phyloP scores from a whole-genome alignment of 2,888 invertebrate species.

The Morpho helenor region DNA sequence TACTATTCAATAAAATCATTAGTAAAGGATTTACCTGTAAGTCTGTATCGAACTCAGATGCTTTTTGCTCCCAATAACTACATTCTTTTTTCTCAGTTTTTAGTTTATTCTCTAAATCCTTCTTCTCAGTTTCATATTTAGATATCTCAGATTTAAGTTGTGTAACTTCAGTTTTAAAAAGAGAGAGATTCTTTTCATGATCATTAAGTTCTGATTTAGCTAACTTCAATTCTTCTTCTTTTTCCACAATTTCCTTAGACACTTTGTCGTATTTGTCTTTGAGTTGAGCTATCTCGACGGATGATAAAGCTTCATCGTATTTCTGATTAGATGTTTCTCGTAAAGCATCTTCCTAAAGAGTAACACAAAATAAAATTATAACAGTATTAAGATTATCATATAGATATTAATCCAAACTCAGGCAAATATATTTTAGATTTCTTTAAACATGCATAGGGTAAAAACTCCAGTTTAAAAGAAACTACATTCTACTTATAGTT shows the following conservation, averaged over 20 bases:
- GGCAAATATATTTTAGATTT: no score
- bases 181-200: conserved; percentile 67
- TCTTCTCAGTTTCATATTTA: conserved; percentile 73
- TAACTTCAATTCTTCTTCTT: conserved; percentile 51
- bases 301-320: conserved; percentile 69
- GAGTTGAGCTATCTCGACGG: conserved; percentile 70
- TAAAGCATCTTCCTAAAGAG: conserved; percentile 60
- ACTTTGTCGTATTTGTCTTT: conserved; percentile 63
- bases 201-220: conserved; percentile 57
- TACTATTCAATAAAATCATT: no score
- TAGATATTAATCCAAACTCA: background rate
- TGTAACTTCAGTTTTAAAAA: conserved; percentile 58
- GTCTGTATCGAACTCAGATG: conserved; percentile 80
- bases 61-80: conserved; percentile 81
- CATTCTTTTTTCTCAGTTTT: conserved; percentile 81
- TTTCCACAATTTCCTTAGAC: conserved; percentile 54
- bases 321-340: conserved; percentile 66
- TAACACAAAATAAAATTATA: background rate
- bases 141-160: conserved; percentile 64
- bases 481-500: background rate
- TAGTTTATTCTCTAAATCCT: conserved; percentile 82
- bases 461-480: background rate
- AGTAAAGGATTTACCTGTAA: conserved; percentile 54
- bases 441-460: conserved; percentile 7
- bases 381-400: background rate